Percentiles rank a stretch among this genome's conserved stretches.
Evolutionary conservation across 2,113 vertebrate species (phyloP).

Genomic region (Strix uralensis): DNA sequence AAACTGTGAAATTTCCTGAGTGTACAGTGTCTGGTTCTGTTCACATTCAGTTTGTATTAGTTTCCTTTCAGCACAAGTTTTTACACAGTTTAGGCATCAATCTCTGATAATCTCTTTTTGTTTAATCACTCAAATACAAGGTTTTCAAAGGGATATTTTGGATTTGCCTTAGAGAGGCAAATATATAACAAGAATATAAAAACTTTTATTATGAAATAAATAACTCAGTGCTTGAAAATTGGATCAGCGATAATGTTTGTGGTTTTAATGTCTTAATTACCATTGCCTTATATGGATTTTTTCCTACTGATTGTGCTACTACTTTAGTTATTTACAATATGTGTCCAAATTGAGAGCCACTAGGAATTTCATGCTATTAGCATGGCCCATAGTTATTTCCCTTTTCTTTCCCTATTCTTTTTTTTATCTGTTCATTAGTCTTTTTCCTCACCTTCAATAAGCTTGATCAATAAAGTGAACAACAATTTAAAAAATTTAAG

Average conservation of each 20-base stretch:
- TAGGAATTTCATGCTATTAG: neutral
- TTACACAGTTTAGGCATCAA: neutral
- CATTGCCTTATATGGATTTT: neutral
- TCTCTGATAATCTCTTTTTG: neutral
- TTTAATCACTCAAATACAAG: neutral
- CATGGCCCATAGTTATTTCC: neutral
- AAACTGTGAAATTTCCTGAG: neutral
- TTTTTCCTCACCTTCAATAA: neutral
- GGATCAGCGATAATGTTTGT: neutral
- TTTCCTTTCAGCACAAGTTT: neutral
- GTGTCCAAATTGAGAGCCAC: neutral
- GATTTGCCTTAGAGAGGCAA: neutral
- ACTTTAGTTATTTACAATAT: neutral
- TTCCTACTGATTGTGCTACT: neutral
- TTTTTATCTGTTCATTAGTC: neutral
- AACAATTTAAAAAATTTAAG: neutral
- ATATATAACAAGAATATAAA: neutral
- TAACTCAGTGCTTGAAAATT: neutral
- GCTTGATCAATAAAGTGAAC: neutral
- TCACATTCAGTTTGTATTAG: neutral
- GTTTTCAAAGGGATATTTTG: neutral
- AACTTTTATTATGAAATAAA: neutral
- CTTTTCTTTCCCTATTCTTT: neutral
- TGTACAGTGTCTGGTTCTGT: neutral
- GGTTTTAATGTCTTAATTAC: neutral